Evolutionary conservation across 2,888 invertebrate genomes (phyloP), one percentile per base, ranked within the genome.

Genomic region (Melanostoma mellinum): DNA sequence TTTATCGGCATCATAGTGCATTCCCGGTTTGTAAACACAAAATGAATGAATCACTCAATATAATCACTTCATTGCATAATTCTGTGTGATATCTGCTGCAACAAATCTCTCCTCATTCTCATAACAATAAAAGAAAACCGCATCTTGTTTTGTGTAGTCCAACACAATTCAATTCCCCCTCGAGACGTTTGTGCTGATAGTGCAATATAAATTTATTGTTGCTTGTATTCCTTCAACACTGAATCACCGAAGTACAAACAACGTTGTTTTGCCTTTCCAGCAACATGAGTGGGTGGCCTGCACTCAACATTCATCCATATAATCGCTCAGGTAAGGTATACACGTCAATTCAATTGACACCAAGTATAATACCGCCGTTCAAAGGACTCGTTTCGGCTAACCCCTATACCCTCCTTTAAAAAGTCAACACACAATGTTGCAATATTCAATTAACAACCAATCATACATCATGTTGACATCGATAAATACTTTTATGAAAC

Each of bases 381-480:
- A 61, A 71, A 80, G 80, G 80, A 75, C 63, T 56, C 36, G 20
- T 20, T 20, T 36, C 9, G 6, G n/a, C 6, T 33, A 6, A 36
- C 9, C 3, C 3, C 38, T 10, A 2, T 32, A 4, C 42, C 48
- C 5, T 20, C 61, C 32, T 55, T 42, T 33, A 3, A 20, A 52
- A 53, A 32, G 42, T 52, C 46, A 65, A 48, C 9, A 58, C 32
- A 67, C 69, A 58, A 55, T 84, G 84, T 79, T 84, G 84, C 72
- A 84, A 84, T 55, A 75, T 79, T 84, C 84, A 84, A 79, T 75
- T 84, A 84, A 79, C 79, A 79, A 79, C n/a, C 38, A 65, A 67
- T 79, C 71, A 71, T 75, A 84, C 84, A 84, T 75, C 79, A 69
- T 84, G 84, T 84, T 84, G 84, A 84, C 84, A 84, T 84, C 79